A percentile compares a stretch with the other conserved stretches of the same genome.
Evolutionary conservation across 35 echinoderm and acorn worm species (phyloP).

Genomic region (Ptychodera flava): DNA sequence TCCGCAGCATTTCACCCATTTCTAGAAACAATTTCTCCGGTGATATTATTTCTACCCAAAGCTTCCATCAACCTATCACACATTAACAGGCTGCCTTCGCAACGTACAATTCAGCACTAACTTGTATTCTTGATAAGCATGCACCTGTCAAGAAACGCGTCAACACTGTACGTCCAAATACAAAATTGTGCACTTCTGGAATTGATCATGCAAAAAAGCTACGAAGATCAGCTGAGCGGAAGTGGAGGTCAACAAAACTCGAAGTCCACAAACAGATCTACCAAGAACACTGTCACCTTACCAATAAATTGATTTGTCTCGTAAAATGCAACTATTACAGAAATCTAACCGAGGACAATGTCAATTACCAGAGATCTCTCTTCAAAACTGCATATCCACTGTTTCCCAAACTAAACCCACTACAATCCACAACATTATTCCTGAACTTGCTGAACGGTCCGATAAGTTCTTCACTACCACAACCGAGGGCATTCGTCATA

Average conservation of each 20-base stretch:
- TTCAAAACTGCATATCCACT: slow-evolving; percentile 12
- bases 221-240: slow-evolving; percentile 23
- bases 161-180: slow-evolving; percentile 4
- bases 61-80: slow-evolving; percentile 10
- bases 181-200: slow-evolving; percentile 4
- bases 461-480: slow-evolving; percentile 17
- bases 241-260: slow-evolving; percentile 8
- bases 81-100: neutral
- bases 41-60: neutral
- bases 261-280: slow-evolving; percentile 31
- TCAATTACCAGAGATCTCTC: neutral
- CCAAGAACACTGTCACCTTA: slow-evolving; percentile 5
- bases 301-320: slow-evolving; percentile 11
- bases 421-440: neutral
- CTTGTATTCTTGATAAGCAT: slow-evolving; percentile 13
- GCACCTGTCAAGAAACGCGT: neutral
- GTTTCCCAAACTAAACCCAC: neutral
- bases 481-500: neutral
- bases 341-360: slow-evolving; percentile 7
- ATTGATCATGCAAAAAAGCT: slow-evolving; percentile 19
- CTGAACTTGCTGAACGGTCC: slow-evolving; percentile 7
- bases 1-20: neutral
- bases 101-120: slow-evolving; percentile 12
- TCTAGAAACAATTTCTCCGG: neutral
- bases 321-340: slow-evolving; percentile 16